Evolutionary conservation across 2,888 invertebrate species (phyloP).

Genomic region (Kryphioiulus occultus): DNA sequence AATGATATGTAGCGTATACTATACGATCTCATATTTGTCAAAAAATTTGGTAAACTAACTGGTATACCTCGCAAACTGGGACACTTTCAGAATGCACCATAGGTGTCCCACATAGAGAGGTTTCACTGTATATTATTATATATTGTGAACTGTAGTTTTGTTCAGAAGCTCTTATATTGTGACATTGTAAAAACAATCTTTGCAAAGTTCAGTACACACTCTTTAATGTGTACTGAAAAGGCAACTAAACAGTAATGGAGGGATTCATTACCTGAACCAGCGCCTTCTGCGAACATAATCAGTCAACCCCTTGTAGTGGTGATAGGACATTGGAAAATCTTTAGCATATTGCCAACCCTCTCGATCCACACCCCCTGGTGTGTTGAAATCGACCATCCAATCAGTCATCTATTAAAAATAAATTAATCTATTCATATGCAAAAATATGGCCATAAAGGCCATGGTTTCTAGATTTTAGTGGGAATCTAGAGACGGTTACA

Average conservation of each 20-base stretch:
- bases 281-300: slow-evolving; percentile 86
- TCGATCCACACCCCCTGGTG: slow-evolving; percentile 86
- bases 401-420: slow-evolving; percentile 73
- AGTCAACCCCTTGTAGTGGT: slow-evolving; percentile 83
- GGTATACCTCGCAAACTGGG: no score
- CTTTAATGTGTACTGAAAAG: not conserved
- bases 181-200: no score
- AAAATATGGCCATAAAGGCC: not conserved
- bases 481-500: not conserved
- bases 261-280: slow-evolving; percentile 67
- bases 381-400: slow-evolving; percentile 91
- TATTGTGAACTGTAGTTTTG: no score
- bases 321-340: slow-evolving; percentile 88
- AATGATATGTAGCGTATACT: no score
- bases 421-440: not conserved
- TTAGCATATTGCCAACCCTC: slow-evolving; percentile 97
- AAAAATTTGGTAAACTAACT: no score
- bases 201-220: no score
- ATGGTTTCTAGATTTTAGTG: not conserved
- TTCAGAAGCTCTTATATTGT: no score
- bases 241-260: not conserved
- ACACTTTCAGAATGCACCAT: no score
- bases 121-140: no score
- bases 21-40: no score
- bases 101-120: no score